Percentiles rank a stretch among this genome's conserved stretches.
Evolutionary conservation across 2,797 vertebrate genomes (phyloP).

Genomic region (Dermochelys coriacea): DNA sequence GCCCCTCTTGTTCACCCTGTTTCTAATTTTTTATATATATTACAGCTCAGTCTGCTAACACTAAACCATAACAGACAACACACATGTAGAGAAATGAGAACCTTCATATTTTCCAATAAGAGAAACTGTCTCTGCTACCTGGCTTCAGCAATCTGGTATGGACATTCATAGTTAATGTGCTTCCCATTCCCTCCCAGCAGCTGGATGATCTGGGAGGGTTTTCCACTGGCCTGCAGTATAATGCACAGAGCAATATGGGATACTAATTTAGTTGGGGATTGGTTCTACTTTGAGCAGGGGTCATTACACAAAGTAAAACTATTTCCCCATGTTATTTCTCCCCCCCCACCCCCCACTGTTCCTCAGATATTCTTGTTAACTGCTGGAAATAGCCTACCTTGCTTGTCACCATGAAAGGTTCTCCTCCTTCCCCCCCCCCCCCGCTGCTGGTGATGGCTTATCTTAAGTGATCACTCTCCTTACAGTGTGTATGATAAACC

Average conservation of each 20-base stretch:
- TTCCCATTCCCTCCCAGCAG: background rate
- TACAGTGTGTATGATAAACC: no score
- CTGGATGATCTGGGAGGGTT: background rate
- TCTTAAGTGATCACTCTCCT: no score
- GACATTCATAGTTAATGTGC: background rate
- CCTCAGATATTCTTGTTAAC: no score
- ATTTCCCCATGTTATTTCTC: no score
- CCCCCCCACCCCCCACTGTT: no score
- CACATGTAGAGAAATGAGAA: background rate
- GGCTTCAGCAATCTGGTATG: background rate
- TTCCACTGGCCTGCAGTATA: accelerated
- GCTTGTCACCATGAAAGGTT: no score
- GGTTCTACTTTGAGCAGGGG: no score
- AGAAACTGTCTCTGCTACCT: background rate
- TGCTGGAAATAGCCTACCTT: no score
- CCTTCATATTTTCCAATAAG: background rate
- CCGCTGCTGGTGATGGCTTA: no score
- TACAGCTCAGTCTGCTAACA: background rate
- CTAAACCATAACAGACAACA: background rate
- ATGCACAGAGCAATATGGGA: background rate
- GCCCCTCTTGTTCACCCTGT: background rate
- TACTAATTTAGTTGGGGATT: no score
- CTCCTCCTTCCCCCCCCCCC: no score
- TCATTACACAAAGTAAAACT: no score
- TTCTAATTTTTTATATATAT: background rate